Evolutionary conservation across 2,888 invertebrate genomes (phyloP).

Genomic region (Lasioglossum vierecki): DNA sequence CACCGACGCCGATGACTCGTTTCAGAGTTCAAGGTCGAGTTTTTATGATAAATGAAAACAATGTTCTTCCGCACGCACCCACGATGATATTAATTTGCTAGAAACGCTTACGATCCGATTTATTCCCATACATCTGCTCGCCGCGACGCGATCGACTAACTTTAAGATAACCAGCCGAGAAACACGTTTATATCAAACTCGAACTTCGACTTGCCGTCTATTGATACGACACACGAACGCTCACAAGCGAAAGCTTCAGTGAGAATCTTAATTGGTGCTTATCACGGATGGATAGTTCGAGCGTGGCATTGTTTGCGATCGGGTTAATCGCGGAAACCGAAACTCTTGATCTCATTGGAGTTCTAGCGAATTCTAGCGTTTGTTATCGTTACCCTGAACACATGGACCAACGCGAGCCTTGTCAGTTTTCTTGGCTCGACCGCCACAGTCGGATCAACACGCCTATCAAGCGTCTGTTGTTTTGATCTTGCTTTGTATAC

Average conservation of each 20-base stretch:
- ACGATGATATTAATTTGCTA: not conserved
- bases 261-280: not conserved
- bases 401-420: not conserved
- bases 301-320: not conserved
- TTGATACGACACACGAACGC: slow-evolving; percentile 10
- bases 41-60: not conserved
- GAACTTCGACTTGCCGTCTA: slow-evolving; percentile 56
- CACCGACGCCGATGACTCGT: not conserved
- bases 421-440: not conserved
- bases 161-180: slow-evolving; percentile 33
- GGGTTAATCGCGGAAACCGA: not conserved
- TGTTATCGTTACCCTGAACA: not conserved
- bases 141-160: slow-evolving; percentile 24
- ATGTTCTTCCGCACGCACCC: not conserved
- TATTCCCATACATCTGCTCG: not conserved
- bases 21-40: not conserved
- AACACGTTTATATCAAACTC: slow-evolving; percentile 45
- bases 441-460: not conserved
- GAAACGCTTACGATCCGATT: not conserved
- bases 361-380: not conserved
- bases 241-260: not conserved
- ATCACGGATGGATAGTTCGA: not conserved
- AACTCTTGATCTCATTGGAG: not conserved
- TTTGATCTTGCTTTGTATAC: too few species aligned
- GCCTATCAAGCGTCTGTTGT: too few species aligned